Base-by-base conservation (phyloP, 2,888 invertebrate species). In the Margaritifera margaritifera region DNA sequence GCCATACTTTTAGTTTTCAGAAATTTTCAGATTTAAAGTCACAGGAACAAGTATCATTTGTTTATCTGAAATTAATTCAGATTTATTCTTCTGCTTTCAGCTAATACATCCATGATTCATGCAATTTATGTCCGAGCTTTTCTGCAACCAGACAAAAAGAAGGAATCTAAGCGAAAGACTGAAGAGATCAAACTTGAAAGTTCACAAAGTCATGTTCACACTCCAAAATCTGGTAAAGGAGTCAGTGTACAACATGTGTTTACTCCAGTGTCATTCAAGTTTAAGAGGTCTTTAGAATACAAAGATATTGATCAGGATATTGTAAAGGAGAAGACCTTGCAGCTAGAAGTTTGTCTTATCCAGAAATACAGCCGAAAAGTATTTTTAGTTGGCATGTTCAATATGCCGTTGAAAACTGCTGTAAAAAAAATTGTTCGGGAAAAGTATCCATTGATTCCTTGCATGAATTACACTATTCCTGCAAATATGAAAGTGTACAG, bases 51-150 rank as follows among this genome's bases (percentile, higher is more conserved):
- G 31, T 31, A 31, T 6, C 31, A 1, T 15, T 42, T 11, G 15
- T 15, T 42, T 3, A 42, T 42, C 15, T 15, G 8, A 59, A 25
- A 20, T 59, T 25, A 11, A 67, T 25, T 18, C 6, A 3, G 24
- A 52, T 62, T 52, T 66, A 4, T 59, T 64, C 25, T 61, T 66
- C 61, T 66, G 54, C 66, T 77, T 76, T 24, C 79, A 88, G 87
- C 86, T 31, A 82, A 84, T 54, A 84, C 82, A 6, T 87, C 87
- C 1, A 87, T 84, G 85, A 87, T 88, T 64, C 80, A 82, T 70
- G 79, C 85, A 11, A 80, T 88, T 42, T 88, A 84, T 74, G 83
- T 87, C 22, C 82, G 85, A 70, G 79, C 81, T 56, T 84, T 83
- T 79, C 76, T 88, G 19, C 80, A 80, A 57, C 88, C 88, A 3